Conservation (phyloP, 2,797 vertebrate genomes). For the Gobionotothen gibberifrons region DNA sequence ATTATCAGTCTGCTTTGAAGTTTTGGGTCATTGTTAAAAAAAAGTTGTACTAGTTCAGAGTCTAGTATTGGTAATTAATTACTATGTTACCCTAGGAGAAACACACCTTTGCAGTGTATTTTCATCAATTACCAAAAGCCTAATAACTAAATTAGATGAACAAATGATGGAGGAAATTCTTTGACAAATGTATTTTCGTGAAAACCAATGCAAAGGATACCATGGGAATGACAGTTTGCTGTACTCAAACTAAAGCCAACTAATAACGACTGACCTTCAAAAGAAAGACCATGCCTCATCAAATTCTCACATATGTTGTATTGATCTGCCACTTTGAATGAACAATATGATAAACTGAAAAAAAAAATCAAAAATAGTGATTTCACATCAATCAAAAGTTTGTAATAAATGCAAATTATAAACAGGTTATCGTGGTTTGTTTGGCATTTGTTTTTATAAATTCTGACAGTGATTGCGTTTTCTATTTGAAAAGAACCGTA, state of each 20-base stretch:
- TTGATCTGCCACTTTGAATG: not conserved
- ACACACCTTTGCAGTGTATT: not conserved
- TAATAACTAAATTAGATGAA: not conserved
- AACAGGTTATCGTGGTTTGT: not conserved
- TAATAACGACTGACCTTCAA: not conserved
- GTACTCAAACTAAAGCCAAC: too few relatives aligned
- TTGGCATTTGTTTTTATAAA: not conserved
- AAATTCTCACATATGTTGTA: not conserved
- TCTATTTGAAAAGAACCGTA: not conserved
- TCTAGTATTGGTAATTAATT: not conserved
- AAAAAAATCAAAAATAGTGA: too few relatives aligned
- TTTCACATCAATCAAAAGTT: not conserved
- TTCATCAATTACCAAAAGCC: not conserved
- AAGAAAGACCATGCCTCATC: not conserved
- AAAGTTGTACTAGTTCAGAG: not conserved
- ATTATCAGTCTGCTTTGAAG: conserved; percentile 21
- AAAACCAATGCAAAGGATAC: too few relatives aligned
- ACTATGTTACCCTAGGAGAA: not conserved
- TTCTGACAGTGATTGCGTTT: not conserved
- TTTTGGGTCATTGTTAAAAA: conserved; percentile 11
- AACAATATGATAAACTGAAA: not conserved
- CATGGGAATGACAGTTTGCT: not conserved
- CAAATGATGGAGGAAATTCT: not conserved
- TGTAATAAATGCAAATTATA: not conserved
- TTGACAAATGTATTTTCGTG: not conserved